phyloP scores from a whole-genome alignment of 2,888 invertebrate genomes.

The Agapostemon virescens region DNA sequence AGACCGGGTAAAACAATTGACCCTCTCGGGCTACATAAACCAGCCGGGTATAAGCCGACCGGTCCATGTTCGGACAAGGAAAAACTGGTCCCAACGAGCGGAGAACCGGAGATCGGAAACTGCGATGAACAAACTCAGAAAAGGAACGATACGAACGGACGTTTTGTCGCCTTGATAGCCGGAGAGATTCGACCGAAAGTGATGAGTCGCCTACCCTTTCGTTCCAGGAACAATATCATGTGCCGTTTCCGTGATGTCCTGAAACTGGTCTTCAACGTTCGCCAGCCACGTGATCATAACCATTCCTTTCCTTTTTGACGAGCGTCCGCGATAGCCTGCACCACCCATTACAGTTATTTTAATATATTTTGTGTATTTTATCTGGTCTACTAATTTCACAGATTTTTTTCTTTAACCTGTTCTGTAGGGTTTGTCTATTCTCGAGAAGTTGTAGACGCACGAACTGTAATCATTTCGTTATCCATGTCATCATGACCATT shows the following conservation, averaged over 20 bases:
- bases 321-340: background rate
- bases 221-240: conserved; percentile 9
- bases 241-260: background rate
- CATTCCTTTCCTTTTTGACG: background rate
- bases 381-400: background rate
- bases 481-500: too few relatives aligned
- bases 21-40: conserved; percentile 51
- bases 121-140: conserved; percentile 52
- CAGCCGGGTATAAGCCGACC: conserved; percentile 58
- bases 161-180: conserved; percentile 52
- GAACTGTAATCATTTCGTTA: too few relatives aligned
- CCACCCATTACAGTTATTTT: background rate
- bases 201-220: conserved; percentile 31
- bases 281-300: background rate
- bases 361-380: background rate
- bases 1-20: conserved; percentile 64
- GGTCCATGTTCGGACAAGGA: conserved; percentile 65
- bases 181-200: conserved; percentile 48
- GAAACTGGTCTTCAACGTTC: background rate
- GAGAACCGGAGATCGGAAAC: conserved; percentile 53
- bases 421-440: too few relatives aligned
- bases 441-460: too few relatives aligned
- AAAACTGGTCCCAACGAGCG: conserved; percentile 63
- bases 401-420: too few relatives aligned
- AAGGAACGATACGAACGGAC: conserved; percentile 49